A percentile compares a stretch with the other conserved stretches of the same genome.
Conservation (phyloP, 2,797 vertebrate genomes). For the Sebastes hubbsi region DNA sequence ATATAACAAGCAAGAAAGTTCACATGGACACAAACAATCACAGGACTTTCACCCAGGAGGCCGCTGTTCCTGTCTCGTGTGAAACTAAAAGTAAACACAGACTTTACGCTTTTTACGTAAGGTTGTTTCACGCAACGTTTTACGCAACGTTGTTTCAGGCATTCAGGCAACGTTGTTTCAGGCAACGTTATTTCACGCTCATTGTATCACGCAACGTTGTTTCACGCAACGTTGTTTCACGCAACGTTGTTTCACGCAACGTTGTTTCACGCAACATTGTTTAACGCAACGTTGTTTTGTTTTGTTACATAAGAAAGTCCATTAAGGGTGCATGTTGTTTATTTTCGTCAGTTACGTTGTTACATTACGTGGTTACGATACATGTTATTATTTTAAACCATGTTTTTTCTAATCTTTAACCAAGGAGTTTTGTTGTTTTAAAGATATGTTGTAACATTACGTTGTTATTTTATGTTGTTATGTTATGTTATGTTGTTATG, state of each 20-base stretch:
- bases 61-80: too few species aligned
- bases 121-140: too few species aligned
- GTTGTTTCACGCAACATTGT: too few species aligned
- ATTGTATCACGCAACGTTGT: too few species aligned
- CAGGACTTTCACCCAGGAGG: background rate
- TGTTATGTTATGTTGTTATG: too few species aligned
- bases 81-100: too few species aligned
- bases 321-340: background rate
- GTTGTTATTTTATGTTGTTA: too few species aligned
- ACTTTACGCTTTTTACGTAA: background rate
- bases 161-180: too few species aligned
- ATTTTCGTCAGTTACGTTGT: background rate
- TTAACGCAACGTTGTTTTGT: background rate
- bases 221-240: too few species aligned
- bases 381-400: background rate
- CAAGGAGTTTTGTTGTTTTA: background rate
- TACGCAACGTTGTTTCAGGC: background rate
- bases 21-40: background rate
- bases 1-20: background rate
- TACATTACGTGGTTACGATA: too few species aligned
- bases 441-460: too few species aligned
- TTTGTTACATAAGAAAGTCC: background rate
- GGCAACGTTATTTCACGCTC: too few species aligned
- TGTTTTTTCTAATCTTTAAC: background rate
- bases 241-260: background rate